Evolutionary conservation across 2,113 vertebrate species (phyloP), one percentile per base, ranked within the genome.

Genomic region (Amphiprion ocellaris): DNA sequence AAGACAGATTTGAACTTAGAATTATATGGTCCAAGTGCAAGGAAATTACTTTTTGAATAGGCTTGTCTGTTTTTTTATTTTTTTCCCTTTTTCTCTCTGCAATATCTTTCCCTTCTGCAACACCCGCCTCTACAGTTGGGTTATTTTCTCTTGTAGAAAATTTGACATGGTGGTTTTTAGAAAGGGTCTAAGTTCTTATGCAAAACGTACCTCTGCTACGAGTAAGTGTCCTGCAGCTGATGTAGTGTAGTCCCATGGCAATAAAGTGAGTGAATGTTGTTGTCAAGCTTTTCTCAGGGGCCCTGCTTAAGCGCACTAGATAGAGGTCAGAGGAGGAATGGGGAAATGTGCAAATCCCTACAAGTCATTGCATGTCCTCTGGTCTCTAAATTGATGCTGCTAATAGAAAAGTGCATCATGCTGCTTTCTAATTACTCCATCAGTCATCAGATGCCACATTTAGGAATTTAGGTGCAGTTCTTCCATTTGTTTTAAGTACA

Each of bases 341-440:
- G 74, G 81, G 70, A 82, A 82, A 69, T 82, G 82, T 60, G 82
- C 84, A 84, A 89, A 90, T 82, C 83, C 77, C 64, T 77, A 60
- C 76, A 85, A 81, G 84, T 87, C 68, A 83, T 58, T 82, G 63
- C 79, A 60, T 56, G 68, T 77, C 82, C 73, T 79, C 63, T 58
- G 54, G 14, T 74, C 60, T 82, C 66, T 16, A 54, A 23, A 72
- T 65, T 64, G 68, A 68, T 53, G 61, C 69, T 63, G 67, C 46
- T 70, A 72, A 83, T 54, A 71, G 59, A 73, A 69, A 69, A 41
- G 1, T 30, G 54, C n/a, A 46, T 75, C 69, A 28, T 68, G 17
- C 63, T 64, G 61, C 53, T 67, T 24, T 54, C 50, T 77, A 83
- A 69, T 66, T 41, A 75, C 44, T 65, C 19, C 4, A 62, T 61